Conservation (phyloP, 1,140 invertebrate genomes). For the Wiebesia pumilae region DNA sequence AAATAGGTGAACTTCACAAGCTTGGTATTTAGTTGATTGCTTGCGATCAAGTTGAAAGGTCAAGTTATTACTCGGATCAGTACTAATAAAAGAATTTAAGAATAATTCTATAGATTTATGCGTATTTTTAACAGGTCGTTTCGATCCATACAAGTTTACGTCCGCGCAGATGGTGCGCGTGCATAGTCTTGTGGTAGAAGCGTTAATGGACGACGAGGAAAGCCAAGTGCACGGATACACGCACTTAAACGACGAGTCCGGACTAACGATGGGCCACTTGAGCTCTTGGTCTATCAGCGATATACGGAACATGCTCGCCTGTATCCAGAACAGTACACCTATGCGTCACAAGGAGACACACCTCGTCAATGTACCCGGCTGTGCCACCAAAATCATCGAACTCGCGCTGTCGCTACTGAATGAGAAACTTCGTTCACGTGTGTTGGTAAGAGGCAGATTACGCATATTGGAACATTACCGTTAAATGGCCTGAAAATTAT, state of each 20-base stretch:
- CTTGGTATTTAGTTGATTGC: too few relatives aligned
- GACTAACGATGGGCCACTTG: constrained; percentile 87
- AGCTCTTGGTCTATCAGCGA: constrained; percentile 88
- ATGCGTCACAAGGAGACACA: constrained; percentile 91
- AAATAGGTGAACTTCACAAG: too few relatives aligned
- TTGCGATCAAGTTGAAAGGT: too few relatives aligned
- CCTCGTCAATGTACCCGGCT: constrained; percentile 87
- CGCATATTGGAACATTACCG: too few relatives aligned
- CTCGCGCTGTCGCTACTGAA: constrained; percentile 85
- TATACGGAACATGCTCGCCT: constrained; percentile 84
- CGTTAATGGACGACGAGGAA: constrained; percentile 86
- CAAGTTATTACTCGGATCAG: too few relatives aligned
- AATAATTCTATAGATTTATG: background rate
- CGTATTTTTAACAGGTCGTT: constrained; percentile 72
- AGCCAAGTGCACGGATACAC: constrained; percentile 86
- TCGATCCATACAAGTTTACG: constrained; percentile 85
- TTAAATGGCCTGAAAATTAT: too few relatives aligned
- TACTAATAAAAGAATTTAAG: background rate
- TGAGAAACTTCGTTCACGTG: constrained; percentile 86
- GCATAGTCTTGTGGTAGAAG: constrained; percentile 85
- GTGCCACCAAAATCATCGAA: constrained; percentile 85
- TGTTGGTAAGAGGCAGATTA: constrained; percentile 77
- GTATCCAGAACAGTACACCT: constrained; percentile 90
- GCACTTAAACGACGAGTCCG: constrained; percentile 89
- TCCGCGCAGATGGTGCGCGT: constrained; percentile 85